Evolutionary conservation across 1,140 invertebrate genomes (phyloP).

Genomic region (Maconellicoccus hirsutus): DNA sequence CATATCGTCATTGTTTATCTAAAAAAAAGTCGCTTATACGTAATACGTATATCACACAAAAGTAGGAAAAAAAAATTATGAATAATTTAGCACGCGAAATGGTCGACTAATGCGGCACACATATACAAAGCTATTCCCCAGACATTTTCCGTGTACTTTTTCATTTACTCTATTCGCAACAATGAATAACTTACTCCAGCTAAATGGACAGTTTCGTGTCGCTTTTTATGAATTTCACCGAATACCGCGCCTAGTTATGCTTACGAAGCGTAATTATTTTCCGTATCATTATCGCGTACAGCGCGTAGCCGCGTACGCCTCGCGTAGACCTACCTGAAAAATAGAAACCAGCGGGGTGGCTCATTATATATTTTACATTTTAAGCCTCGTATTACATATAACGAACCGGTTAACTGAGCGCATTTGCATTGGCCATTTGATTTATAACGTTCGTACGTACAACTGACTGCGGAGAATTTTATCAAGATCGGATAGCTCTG

Average conservation of each 20-base stretch:
- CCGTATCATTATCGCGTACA: not conserved
- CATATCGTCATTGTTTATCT: not conserved
- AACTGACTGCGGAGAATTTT: not conserved
- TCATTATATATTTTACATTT: not conserved
- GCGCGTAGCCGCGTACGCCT: too few species aligned
- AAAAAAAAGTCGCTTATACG: not conserved
- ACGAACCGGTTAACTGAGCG: not conserved
- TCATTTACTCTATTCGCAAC: slow-evolving; percentile 4
- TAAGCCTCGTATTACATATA: not conserved
- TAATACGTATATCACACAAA: not conserved
- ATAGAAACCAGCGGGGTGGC: not conserved
- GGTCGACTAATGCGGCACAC: not conserved
- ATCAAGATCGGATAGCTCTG: not conserved
- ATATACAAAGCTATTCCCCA: not conserved
- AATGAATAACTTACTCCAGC: not conserved
- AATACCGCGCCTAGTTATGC: not conserved
- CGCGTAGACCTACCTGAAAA: not conserved
- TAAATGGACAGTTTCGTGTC: not conserved
- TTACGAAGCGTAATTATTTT: not conserved
- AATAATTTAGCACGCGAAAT: slow-evolving; percentile 9
- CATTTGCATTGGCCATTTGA: not conserved
- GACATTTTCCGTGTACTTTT: not conserved
- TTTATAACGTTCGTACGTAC: not conserved
- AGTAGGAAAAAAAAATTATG: not conserved
- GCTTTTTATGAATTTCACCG: not conserved